These are phyloP conservation scores for Sarotherodon lohbergeri DNA, from an alignment of 2,113 vertebrate genomes.

Conservation along the genomic window DNA sequence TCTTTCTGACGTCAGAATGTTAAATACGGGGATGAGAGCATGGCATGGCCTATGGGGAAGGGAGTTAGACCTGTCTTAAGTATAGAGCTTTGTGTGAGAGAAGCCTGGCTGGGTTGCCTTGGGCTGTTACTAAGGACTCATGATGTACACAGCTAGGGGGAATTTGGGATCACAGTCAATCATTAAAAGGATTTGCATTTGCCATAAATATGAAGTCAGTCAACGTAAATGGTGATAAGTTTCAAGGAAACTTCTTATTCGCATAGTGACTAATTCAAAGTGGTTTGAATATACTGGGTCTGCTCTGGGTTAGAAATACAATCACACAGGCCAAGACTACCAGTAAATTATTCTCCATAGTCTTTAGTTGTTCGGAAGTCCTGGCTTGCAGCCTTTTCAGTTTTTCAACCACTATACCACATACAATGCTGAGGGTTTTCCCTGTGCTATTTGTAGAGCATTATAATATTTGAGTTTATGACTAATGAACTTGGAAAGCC, in stretches of 20 bases:
- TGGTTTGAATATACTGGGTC: slow-evolving; percentile 34
- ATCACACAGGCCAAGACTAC: slow-evolving; percentile 24
- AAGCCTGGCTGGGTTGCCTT: slow-evolving; percentile 19
- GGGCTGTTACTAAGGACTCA: slow-evolving; percentile 43
- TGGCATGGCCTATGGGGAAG: slow-evolving; percentile 51
- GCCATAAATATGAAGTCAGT: slow-evolving; percentile 31
- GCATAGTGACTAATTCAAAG: slow-evolving; percentile 24
- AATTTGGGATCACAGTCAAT: slow-evolving; percentile 26
- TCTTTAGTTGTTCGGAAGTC: slow-evolving; percentile 12
- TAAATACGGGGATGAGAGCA: slow-evolving; percentile 73
- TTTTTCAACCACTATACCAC: slow-evolving; percentile 6
- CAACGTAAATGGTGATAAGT: slow-evolving; percentile 23
- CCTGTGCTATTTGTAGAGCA: slow-evolving; percentile 17
- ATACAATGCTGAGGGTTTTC: slow-evolving; percentile 25
- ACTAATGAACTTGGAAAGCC: slow-evolving; percentile 40
- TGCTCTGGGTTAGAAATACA: slow-evolving; percentile 26
- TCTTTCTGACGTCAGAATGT: slow-evolving; percentile 71
- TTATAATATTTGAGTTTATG: slow-evolving; percentile 38
- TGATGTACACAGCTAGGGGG: slow-evolving; percentile 11
- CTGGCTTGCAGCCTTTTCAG: slow-evolving; percentile 7
- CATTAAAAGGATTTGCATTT: slow-evolving; percentile 29
- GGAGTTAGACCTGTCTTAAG: slow-evolving; percentile 61
- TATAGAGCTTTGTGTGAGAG: slow-evolving; percentile 52
- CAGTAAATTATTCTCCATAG: slow-evolving; percentile 15
- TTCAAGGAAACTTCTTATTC: background rate